Base-by-base conservation (phyloP, 1,140 invertebrate genomes). In the Drusus annulatus region DNA sequence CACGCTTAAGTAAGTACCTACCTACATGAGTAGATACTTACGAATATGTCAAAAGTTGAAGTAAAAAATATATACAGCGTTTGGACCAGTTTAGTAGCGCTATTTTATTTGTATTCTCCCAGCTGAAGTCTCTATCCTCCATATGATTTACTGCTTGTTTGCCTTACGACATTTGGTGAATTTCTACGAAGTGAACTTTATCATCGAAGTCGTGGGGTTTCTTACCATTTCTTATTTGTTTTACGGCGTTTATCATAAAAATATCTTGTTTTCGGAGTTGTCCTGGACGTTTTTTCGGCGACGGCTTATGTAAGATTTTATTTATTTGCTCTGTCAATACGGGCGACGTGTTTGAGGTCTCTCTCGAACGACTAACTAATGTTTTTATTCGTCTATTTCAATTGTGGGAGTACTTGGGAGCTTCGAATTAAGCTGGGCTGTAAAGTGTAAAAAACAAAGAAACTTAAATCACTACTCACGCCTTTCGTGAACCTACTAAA, bases 231-330 rank as follows among this genome's bases (percentile, higher is more conserved):
- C 45, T 51, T 71, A 71, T 71, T 71, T 71, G 68, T 71, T 71
- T 71, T 52, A 71, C 68, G 50, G 50, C 25, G 68, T 71, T 71
- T 71, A 71, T 71, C 68, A 71, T 50, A 52, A 68, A 25, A 71
- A 50, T 25, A 71, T 52, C 65, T 45, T 21, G n/a, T 50, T 69
- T 50, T 45, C 19, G 16, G 25, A 71, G 45, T 19, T 50, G 21
- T 21, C 17, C 19, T 17, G 68, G 68, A 52, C 17, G 45, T 51
- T 71, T 23, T 52, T 60, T 45, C 36, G n/a, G 68, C 8, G 45
- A 51, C 17, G 68, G 25, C 50, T 71, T 21, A n/a, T 10, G 25
- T 17, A 54, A 52, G 68, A 71, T 71, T 71, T 52, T 23, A 16
- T 51, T 51, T 71, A 52, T 71, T 71, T 52, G 45, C 51, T 71